Percentiles rank a stretch among this genome's conserved stretches.
phyloP scores from a whole-genome alignment of 1,140 invertebrate species.

The Lordiphosa clarofinis region DNA sequence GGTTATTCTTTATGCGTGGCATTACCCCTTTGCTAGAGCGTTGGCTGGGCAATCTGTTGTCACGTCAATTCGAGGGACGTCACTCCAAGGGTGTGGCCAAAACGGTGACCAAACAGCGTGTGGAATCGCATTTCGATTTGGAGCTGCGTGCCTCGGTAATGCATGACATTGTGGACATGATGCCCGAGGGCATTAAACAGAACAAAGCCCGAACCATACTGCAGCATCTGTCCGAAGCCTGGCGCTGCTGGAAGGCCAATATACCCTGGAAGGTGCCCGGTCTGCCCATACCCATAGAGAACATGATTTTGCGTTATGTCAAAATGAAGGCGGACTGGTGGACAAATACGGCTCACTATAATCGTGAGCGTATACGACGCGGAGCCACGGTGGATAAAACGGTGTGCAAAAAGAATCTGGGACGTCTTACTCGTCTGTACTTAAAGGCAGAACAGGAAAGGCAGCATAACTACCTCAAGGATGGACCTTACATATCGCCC shows the following conservation, averaged over 20 bases:
- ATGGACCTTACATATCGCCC: slow-evolving; percentile 99
- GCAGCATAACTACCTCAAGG: slow-evolving; percentile 99
- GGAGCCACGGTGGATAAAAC: slow-evolving; percentile 99
- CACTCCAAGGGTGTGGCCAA: slow-evolving; percentile 99
- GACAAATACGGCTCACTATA: slow-evolving; percentile 99
- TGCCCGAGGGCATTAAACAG: slow-evolving; percentile 99
- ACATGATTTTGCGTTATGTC: slow-evolving; percentile 99
- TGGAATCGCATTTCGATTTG: slow-evolving; percentile 99
- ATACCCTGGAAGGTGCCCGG: slow-evolving; percentile 99
- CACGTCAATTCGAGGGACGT: slow-evolving; percentile 98
- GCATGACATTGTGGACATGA: slow-evolving; percentile 99
- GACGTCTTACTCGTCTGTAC: slow-evolving; percentile 96
- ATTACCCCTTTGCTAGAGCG: slow-evolving; percentile 98
- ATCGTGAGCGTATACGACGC: slow-evolving; percentile 95
- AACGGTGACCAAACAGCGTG: slow-evolving; percentile 99
- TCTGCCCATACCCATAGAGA: slow-evolving; percentile 99
- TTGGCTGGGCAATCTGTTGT: slow-evolving; percentile 98
- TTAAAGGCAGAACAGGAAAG: slow-evolving; percentile 99
- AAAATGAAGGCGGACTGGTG: slow-evolving; percentile 99
- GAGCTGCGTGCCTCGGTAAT: slow-evolving; percentile 98
- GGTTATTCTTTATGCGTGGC: slow-evolving; percentile 99
- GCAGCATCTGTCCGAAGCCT: slow-evolving; percentile 99
- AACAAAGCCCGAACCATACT: slow-evolving; percentile 99
- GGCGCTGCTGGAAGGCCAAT: slow-evolving; percentile 99
- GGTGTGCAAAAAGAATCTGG: slow-evolving; percentile 99